A percentile compares a stretch with the other conserved stretches of the same genome.
Conservation (phyloP, 2,113 vertebrate genomes). For the Vulpes lagopus region DNA sequence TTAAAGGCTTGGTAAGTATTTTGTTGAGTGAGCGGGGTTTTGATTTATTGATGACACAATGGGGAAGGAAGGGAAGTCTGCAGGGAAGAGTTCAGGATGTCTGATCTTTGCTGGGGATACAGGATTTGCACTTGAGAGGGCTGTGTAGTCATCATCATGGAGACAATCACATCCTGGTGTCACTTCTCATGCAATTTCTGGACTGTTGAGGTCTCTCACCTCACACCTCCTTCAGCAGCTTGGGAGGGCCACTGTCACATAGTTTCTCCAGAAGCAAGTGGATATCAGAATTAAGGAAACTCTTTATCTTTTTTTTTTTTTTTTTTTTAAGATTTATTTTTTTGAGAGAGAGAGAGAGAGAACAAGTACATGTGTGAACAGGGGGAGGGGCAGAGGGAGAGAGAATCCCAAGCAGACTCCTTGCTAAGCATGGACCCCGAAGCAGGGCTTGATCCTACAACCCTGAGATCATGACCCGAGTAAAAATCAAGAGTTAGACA, state of each 20-base stretch:
- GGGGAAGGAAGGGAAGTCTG: not conserved
- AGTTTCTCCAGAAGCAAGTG: not conserved
- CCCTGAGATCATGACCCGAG: not conserved
- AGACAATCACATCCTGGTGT: not conserved
- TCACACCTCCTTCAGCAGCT: not conserved
- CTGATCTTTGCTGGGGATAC: not conserved
- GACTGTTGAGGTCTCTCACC: accelerated
- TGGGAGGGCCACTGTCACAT: not conserved
- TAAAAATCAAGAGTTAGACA: not conserved
- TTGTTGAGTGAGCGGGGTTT: not conserved
- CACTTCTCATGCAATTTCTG: not conserved
- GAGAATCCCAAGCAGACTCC: not conserved
- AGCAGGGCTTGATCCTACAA: not conserved
- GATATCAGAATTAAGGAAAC: not conserved
- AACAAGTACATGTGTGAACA: accelerated
- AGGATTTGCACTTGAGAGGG: not conserved
- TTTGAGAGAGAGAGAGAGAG: no score
- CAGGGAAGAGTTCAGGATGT: not conserved
- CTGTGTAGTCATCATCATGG: not conserved
- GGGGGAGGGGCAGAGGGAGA: not conserved
- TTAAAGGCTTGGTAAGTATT: not conserved
- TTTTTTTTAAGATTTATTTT: not conserved
- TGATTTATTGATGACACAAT: not conserved
- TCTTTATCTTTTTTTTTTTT: not conserved
- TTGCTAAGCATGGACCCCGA: accelerated